Base-by-base conservation (phyloP, 2,113 vertebrate genomes). In the Myotis davidii region DNA sequence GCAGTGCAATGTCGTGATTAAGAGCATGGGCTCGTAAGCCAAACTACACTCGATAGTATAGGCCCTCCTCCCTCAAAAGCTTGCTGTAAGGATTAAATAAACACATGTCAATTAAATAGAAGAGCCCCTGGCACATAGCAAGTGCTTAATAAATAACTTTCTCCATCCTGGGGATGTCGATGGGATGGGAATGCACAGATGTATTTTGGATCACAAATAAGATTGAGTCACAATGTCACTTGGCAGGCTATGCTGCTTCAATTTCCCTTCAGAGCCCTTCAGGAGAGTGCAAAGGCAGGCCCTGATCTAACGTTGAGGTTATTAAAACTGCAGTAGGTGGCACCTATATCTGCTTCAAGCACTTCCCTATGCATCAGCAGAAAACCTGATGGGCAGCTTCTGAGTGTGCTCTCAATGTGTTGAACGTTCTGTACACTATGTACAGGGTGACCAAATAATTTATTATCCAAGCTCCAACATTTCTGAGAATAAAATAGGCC, bases 401-500 rank as follows among this genome's bases (percentile, higher is more conserved):
- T 64, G 56, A 70, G 20, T 52, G 67, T 32, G 14, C 17, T 78
- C 8, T 45, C 64, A 67, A 84, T 61, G 67, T 29, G 14, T 56
- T 81, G 3, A 91, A 91, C 88, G 25, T 85, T 52, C 78, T 5
- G 3, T 79, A 56, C 76, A 25, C 69, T 50, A 37, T 48, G 9
- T 59, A 34, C 2, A 9, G 7, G 20, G 45, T 67, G 56, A 77
- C n/a, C 64, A 61, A 59, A 83, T 67, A 90, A 83, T 83, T 87
- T 94, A 69, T 79, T 87, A 54, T 61, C 9, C 48, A 81, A 93
- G 70, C 42, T 45, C 17, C 16, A 25, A 79, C n/a, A 84, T 16
- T 79, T 85, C 23, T 84, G 54, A 91, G 37, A 90, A 94, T 77
- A 79, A 90, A 96, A 78, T 16, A 52, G 27, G 5, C 17, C 34